These are phyloP conservation scores for Aleadryas rufinucha DNA, from an alignment of 2,113 vertebrate genomes.

Conservation along the genomic window DNA sequence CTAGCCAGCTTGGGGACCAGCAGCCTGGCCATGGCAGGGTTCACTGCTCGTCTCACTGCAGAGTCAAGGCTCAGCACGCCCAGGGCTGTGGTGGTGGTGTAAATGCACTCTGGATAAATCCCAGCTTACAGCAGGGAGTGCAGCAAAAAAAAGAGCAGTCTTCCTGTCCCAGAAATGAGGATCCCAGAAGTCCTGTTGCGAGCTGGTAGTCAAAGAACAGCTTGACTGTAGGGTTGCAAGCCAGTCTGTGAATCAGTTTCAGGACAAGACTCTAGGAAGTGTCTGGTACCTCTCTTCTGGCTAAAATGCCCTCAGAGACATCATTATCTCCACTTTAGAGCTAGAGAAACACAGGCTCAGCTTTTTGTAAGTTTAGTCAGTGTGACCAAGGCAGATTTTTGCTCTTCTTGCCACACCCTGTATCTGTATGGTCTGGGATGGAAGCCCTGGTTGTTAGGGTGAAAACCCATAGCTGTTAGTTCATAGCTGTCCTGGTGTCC, in stretches of 20 bases:
- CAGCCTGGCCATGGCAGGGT: not conserved
- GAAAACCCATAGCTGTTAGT: not conserved
- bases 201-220: not conserved
- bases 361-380: not conserved
- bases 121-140: not conserved
- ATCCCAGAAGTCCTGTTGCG: not conserved
- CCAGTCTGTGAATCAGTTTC: not conserved
- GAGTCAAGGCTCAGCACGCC: fast-evolving
- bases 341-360: not conserved
- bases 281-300: not conserved
- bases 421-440: not conserved
- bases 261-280: not conserved
- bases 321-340: not conserved
- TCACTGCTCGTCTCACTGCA: not conserved
- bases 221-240: not conserved
- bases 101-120: not conserved
- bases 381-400: not conserved
- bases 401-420: not conserved
- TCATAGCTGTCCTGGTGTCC: not conserved
- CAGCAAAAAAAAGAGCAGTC: not conserved
- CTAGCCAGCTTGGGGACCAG: fast-evolving
- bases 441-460: not conserved
- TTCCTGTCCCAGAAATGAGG: not conserved
- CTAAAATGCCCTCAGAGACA: not conserved
- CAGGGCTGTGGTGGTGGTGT: not conserved